These are phyloP conservation scores for Agonopterix alstromeriana DNA, from an alignment of 2,888 invertebrate genomes.

Conservation along the genomic window DNA sequence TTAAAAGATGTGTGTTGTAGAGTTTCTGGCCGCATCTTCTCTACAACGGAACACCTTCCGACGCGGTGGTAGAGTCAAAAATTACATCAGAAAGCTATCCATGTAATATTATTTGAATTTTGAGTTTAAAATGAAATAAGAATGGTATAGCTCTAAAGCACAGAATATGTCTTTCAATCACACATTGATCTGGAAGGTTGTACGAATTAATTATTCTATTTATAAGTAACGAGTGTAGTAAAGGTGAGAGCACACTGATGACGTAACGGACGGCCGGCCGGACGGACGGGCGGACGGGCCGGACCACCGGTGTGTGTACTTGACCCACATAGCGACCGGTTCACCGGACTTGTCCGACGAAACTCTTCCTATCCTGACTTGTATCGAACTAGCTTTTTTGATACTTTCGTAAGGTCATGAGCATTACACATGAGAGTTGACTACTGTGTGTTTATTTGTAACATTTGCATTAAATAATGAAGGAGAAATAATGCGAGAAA, in stretches of 20 bases:
- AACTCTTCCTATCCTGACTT: conserved; percentile 42
- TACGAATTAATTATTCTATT: conserved; percentile 39
- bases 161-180: too few relatives aligned
- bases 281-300: conserved; percentile 1
- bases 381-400: conserved; percentile 1
- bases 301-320: conserved; percentile 35
- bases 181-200: conserved; percentile 14
- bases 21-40: too few relatives aligned
- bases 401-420: background rate
- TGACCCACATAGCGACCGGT: conserved; percentile 56
- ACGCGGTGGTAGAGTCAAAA: too few relatives aligned
- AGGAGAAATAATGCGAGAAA: too few relatives aligned
- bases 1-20: too few relatives aligned
- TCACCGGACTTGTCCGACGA: conserved; percentile 20
- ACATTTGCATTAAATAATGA: too few relatives aligned
- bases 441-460: too few relatives aligned
- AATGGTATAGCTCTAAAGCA: background rate
- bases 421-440: too few relatives aligned
- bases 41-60: too few relatives aligned
- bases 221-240: conserved; percentile 24
- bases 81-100: too few relatives aligned
- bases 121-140: background rate
- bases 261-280: conserved; percentile 29
- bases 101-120: too few relatives aligned
- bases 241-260: conserved; percentile 31